phyloP scores from a whole-genome alignment of 2,797 vertebrate genomes.

The Streptopelia turtur region DNA sequence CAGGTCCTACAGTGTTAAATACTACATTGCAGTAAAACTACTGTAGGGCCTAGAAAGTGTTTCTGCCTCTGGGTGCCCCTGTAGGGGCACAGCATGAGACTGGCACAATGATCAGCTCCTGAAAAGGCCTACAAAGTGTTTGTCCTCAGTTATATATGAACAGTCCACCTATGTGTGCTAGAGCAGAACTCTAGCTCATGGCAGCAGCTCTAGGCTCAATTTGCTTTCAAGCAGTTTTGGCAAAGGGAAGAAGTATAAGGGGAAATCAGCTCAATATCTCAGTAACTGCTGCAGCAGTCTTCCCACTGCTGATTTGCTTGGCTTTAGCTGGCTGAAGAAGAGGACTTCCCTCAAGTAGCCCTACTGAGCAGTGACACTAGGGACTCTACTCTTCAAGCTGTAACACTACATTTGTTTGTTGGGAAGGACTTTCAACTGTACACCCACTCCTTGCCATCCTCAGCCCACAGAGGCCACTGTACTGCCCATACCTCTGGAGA shows the following conservation, averaged over 20 bases:
- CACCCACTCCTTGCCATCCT: background rate
- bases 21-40: background rate
- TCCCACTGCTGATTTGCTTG: background rate
- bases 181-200: background rate
- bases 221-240: background rate
- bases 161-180: background rate
- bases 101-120: background rate
- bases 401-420: background rate
- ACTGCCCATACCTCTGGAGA: background rate
- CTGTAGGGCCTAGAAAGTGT: background rate
- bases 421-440: background rate
- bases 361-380: background rate
- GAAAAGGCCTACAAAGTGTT: background rate
- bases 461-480: background rate
- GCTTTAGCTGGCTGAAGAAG: background rate
- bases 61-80: background rate
- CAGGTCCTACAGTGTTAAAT: background rate
- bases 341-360: background rate
- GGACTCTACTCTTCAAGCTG: background rate
- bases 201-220: background rate
- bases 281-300: background rate
- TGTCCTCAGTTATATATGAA: background rate
- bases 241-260: background rate
- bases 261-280: background rate
- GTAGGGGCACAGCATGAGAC: background rate